Percentiles rank a stretch among this genome's conserved stretches.
Conservation (phyloP, 2,113 vertebrate species). For the Pogonocichla stellata region DNA sequence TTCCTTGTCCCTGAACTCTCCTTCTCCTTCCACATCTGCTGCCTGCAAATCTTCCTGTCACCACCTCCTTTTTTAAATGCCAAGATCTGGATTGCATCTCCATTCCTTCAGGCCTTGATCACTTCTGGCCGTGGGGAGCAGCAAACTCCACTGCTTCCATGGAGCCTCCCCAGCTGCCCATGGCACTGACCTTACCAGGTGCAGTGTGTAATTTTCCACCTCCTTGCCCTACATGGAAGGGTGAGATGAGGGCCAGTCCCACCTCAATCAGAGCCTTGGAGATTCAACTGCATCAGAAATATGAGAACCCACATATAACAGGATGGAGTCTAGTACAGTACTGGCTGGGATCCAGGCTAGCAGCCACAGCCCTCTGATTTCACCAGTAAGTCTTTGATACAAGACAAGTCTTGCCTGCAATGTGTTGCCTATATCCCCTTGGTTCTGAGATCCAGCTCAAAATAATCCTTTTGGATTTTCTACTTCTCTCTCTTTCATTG, state of each 20-base stretch:
- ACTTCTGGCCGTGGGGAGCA: background rate
- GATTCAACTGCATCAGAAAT: background rate
- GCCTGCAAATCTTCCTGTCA: conserved; percentile 62
- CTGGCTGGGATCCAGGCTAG: background rate
- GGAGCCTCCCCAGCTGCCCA: background rate
- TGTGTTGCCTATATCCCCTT: background rate
- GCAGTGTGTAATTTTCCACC: background rate
- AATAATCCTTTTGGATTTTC: background rate
- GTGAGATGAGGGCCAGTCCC: accelerated
- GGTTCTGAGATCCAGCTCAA: background rate
- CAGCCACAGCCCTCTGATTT: background rate
- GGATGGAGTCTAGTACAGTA: background rate
- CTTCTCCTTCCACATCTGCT: conserved; percentile 53
- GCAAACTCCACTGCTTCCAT: background rate
- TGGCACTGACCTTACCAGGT: background rate
- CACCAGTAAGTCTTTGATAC: background rate
- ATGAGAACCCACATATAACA: accelerated
- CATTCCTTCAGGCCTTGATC: background rate
- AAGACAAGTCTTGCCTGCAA: background rate
- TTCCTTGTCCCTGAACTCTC: conserved; percentile 49
- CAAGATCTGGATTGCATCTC: background rate
- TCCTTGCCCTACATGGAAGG: accelerated
- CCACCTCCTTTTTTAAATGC: conserved; percentile 27
- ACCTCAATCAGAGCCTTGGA: accelerated
- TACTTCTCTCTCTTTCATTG: background rate